Evolutionary conservation across 2,888 invertebrate genomes (phyloP), one percentile per base, ranked within the genome.

Genomic region (Eupithecia abbreviata): DNA sequence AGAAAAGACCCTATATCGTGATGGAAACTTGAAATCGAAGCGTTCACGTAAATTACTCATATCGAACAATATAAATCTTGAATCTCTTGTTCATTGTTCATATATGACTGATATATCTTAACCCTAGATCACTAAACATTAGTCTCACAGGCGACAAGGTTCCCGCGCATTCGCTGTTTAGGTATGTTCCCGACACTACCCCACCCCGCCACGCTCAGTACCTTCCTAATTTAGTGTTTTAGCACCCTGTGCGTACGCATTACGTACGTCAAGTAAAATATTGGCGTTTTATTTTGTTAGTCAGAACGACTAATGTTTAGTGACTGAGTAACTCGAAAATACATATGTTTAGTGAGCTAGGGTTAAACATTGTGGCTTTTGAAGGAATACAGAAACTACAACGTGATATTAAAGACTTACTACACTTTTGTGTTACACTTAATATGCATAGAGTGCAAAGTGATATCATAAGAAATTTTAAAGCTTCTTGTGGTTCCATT

Each of bases 381-480:
- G 65, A 75, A 78, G 76, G 67, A 69, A 69, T 66, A 74, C 42
- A 79, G 72, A 74, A 74, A 77, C 75, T 78, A 81, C 73, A 51
- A 55, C 70, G 75, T 79, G 77, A 76, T 82, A 86, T 84, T 88
- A 87, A 83, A 76, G 82, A 84, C 85, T 85, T 87, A 76, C 84
- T 86, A 79, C 79, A 66, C 77, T 75, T 78, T 90, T 88, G 86
- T 86, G 91, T 90, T 90, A 90, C 86, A 90, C 90, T 90, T 92
- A 92, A 87, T 90, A 91, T 91, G 93, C 92, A 91, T 92, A 93
- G 86, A 91, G 95, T 95, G 95, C 94, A 91, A 81, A 93, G 93
- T 93, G 94, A 93, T 92, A 91, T 95, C 95, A 95, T 95, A 95
- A 95, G 95, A 94, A 93, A 92, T 94, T 91, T 95, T 95, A 95